Evolutionary conservation across 2,797 vertebrate genomes (phyloP).

Genomic region (Notolepis coatsorum): DNA sequence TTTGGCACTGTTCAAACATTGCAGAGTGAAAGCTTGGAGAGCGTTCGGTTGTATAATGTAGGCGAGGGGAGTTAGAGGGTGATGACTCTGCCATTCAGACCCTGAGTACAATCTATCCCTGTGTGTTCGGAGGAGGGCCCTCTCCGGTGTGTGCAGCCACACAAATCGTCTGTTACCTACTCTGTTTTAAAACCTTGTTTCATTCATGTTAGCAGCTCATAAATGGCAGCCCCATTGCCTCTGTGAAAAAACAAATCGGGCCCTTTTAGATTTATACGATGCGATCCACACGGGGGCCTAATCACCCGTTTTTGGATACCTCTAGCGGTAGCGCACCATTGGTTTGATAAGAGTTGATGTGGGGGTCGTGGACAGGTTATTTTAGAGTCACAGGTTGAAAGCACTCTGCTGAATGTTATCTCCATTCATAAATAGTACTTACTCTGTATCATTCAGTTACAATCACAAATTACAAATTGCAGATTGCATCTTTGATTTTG

Average conservation of each 20-base stretch:
- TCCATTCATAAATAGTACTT: conserved; percentile 16
- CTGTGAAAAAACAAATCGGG: conserved; percentile 55
- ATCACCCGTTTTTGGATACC: conserved; percentile 25
- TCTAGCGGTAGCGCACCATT: conserved; percentile 14
- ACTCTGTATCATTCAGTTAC: no score
- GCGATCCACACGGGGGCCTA: conserved; percentile 20
- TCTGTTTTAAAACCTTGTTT: conserved; percentile 69
- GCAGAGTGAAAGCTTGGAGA: conserved; percentile 46
- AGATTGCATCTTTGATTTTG: no score
- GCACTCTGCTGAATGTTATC: conserved; percentile 3
- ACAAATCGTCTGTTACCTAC: conserved; percentile 68
- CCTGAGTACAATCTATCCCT: conserved; percentile 52
- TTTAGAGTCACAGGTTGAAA: background rate
- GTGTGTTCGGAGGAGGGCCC: conserved; percentile 56
- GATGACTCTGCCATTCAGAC: conserved; percentile 53
- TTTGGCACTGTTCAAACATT: conserved; percentile 40
- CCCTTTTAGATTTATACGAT: conserved; percentile 42
- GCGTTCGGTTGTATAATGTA: conserved; percentile 51
- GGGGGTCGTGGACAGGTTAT: background rate
- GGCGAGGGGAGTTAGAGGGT: conserved; percentile 58
- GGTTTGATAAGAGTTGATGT: conserved; percentile 26
- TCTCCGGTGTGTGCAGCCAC: conserved; percentile 41
- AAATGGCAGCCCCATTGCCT: conserved; percentile 69
- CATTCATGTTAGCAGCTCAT: conserved; percentile 76
- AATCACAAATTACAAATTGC: no score